Conservation (phyloP, 1,140 invertebrate species). For the Amyelois transitella region DNA sequence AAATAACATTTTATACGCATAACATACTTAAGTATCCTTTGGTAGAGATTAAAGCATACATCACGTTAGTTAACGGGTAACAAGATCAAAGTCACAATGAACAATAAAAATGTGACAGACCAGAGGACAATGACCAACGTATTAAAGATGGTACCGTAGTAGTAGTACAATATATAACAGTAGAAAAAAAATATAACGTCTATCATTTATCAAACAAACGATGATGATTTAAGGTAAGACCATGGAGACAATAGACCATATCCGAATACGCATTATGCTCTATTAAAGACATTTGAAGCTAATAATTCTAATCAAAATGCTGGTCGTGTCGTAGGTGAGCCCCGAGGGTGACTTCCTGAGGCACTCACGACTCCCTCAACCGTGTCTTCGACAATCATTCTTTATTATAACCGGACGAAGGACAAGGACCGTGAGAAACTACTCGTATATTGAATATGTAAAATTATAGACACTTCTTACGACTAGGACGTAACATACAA, state of each 20-base stretch:
- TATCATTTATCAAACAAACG: neutral
- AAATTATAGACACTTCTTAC: neutral
- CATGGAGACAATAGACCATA: slow-evolving; percentile 8
- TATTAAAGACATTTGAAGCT: slow-evolving; percentile 25
- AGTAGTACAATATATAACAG: no score
- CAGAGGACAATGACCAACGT: neutral
- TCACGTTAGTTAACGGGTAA: no score
- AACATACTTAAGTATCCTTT: no score
- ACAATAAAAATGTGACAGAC: neutral
- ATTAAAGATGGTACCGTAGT: neutral
- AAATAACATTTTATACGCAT: no score
- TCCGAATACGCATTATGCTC: slow-evolving; percentile 33
- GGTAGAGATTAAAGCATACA: no score
- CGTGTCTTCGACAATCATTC: slow-evolving; percentile 54
- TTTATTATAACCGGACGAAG: slow-evolving; percentile 48
- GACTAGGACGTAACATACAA: neutral
- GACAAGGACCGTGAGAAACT: slow-evolving; percentile 48
- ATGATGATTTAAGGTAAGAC: neutral
- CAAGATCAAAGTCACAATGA: neutral
- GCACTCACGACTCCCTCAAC: slow-evolving; percentile 32
- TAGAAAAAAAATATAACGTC: neutral
- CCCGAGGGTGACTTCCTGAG: slow-evolving; percentile 47
- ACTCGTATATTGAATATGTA: neutral
- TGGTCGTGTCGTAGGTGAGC: slow-evolving; percentile 42
- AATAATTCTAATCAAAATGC: slow-evolving; percentile 53